Conservation (phyloP, 1,140 invertebrate species). For the Temnothorax curvispinosus region DNA sequence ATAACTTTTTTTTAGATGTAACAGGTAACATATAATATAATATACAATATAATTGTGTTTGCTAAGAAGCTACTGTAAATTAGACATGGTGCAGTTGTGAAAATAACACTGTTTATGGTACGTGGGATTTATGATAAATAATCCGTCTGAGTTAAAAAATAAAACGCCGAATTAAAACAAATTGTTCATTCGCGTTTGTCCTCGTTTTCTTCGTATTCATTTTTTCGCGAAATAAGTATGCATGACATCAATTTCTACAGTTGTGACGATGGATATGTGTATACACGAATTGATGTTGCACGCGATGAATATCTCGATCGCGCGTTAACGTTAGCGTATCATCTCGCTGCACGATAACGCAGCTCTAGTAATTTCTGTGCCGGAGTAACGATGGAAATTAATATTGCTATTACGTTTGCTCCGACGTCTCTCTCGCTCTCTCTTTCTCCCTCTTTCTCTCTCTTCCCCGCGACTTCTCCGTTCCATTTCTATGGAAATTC, state of each 20-base stretch:
- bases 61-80: not conserved
- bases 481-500: constrained; percentile 71
- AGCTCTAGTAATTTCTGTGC: constrained; percentile 12
- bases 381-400: constrained; percentile 49
- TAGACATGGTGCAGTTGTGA: not conserved
- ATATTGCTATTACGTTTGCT: constrained; percentile 40
- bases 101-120: not conserved
- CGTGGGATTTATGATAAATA: not conserved
- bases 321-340: not conserved
- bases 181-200: not conserved
- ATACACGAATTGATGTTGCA: not conserved
- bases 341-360: not conserved
- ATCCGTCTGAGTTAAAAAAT: not conserved
- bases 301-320: not conserved
- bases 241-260: not conserved
- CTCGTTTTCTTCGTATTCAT: not conserved
- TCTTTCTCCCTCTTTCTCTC: not conserved
- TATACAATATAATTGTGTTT: not conserved
- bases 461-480: not conserved
- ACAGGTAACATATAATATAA: not conserved
- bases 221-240: not conserved
- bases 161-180: not conserved
- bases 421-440: not conserved
- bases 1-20: not conserved
- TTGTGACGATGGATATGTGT: not conserved